Conservation (phyloP, 2,113 vertebrate species). For the Chamaea fasciata region DNA sequence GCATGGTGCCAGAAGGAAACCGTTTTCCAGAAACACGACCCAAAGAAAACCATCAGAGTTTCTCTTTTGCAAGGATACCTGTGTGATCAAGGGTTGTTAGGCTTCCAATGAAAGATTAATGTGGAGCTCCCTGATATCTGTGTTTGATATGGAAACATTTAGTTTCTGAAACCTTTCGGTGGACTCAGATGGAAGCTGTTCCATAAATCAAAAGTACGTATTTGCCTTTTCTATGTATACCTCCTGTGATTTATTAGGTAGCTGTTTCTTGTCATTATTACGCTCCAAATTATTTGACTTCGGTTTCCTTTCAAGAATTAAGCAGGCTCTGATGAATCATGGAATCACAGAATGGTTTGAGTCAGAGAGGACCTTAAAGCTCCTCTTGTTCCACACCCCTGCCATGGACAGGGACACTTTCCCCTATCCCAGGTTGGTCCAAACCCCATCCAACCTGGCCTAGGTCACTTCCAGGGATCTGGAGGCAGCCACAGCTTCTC, state of each 20-base stretch:
- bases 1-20: neutral
- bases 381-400: fast-evolving
- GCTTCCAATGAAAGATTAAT: neutral
- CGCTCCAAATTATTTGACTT: neutral
- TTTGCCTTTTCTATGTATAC: neutral
- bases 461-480: neutral
- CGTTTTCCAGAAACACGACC: neutral
- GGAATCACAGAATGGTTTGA: neutral
- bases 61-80: neutral
- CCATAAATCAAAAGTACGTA: neutral
- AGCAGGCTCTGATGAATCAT: neutral
- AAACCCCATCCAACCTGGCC: fast-evolving
- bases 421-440: neutral
- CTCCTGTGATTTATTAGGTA: neutral
- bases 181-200: neutral
- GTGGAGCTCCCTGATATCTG: neutral
- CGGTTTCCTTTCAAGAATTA: neutral
- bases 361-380: neutral
- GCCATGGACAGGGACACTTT: neutral
- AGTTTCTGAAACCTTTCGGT: neutral
- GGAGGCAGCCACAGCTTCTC: neutral
- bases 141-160: neutral
- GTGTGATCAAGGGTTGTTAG: neutral
- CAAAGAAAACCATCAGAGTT: neutral
- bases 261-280: neutral